These are phyloP conservation scores for Pelecanus crispus DNA, from an alignment of 2,113 vertebrate species.

Conservation along the genomic window DNA sequence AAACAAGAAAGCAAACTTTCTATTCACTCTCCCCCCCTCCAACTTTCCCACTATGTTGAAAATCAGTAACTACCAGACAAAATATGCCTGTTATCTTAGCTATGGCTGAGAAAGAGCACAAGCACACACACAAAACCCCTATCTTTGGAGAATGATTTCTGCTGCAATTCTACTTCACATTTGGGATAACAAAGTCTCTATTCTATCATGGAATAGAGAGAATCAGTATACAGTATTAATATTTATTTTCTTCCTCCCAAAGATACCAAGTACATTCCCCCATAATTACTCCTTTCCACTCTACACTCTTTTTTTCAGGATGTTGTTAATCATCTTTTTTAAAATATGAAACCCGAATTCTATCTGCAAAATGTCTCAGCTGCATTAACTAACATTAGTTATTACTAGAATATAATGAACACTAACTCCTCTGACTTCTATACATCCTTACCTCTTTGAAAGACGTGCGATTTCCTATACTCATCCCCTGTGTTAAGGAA, in stretches of 20 bases:
- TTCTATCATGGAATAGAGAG: not conserved
- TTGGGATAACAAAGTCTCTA: not conserved
- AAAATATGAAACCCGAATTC: not conserved
- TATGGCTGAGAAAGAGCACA: not conserved
- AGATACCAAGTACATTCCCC: not conserved
- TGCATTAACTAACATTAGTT: not conserved
- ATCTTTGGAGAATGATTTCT: not conserved
- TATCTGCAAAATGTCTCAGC: not conserved
- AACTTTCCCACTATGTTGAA: not conserved
- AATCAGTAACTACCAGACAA: not conserved
- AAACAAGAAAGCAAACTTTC: not conserved
- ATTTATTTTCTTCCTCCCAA: not conserved
- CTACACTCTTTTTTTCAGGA: not conserved
- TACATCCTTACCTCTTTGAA: not conserved
- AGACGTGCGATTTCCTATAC: not conserved
- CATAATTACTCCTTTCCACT: not conserved
- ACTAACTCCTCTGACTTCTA: not conserved
- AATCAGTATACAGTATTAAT: not conserved
- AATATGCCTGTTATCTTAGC: not conserved
- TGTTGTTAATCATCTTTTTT: not conserved
- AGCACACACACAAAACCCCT: not conserved
- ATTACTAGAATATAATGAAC: not conserved
- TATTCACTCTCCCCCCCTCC: rapidly evolving
- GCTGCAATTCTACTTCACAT: not conserved
- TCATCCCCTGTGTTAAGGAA: not conserved